Conservation (phyloP, 2,113 vertebrate species). For the Elephas maximus region DNA sequence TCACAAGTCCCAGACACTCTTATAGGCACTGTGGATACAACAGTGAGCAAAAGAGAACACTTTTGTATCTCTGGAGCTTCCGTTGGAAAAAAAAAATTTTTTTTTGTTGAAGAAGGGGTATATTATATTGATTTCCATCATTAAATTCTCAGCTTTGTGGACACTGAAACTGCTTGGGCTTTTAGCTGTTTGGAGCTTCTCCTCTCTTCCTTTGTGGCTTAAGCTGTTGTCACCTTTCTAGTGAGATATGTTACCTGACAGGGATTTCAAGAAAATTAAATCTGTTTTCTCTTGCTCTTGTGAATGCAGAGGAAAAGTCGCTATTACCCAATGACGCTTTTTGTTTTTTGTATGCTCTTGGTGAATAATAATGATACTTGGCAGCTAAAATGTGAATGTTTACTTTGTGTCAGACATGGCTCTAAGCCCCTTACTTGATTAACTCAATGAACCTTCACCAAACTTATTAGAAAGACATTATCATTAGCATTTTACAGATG, state of each 20-base stretch:
- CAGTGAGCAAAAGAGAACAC: neutral
- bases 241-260: conserved; percentile 64
- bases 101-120: neutral
- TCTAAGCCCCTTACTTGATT: neutral
- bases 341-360: neutral
- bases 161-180: neutral
- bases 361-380: conserved; percentile 29
- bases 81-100: too few species aligned
- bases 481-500: neutral
- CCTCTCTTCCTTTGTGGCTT: conserved; percentile 60
- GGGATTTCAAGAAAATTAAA: conserved; percentile 52
- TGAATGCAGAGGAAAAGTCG: neutral
- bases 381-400: neutral
- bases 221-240: conserved; percentile 25
- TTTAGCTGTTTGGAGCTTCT: conserved; percentile 41
- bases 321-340: neutral
- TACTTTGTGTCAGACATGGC: neutral
- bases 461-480: neutral
- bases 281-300: conserved; percentile 29
- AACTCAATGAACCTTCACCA: neutral
- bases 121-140: neutral
- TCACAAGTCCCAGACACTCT: neutral
- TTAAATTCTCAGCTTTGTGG: neutral
- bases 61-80: neutral
- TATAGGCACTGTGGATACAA: neutral